Conservation (phyloP, 2,797 vertebrate species). For the Meda fulgida region DNA sequence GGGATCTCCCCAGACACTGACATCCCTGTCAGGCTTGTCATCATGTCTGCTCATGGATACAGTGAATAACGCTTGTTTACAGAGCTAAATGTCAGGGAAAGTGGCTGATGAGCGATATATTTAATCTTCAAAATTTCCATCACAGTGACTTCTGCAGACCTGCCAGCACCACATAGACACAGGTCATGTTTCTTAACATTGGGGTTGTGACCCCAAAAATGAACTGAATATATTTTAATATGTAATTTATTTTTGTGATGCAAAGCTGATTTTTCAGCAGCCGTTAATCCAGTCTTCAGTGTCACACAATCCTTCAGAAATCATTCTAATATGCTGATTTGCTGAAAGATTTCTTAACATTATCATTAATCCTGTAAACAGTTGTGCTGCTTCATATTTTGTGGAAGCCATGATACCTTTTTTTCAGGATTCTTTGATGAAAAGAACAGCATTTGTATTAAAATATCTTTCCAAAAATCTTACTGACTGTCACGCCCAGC, state of each 20-base stretch:
- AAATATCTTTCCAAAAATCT: neutral
- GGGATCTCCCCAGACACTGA: constrained; percentile 47
- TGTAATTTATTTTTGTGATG: neutral
- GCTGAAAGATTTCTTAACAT: neutral
- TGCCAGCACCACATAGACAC: neutral
- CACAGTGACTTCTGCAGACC: neutral
- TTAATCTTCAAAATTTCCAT: constrained; percentile 11
- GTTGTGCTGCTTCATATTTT: neutral
- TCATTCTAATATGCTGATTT: neutral
- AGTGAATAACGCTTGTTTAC: constrained; percentile 52
- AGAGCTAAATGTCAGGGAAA: constrained; percentile 51
- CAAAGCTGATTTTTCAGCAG: neutral
- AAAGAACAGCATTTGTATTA: neutral
- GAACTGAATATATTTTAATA: neutral
- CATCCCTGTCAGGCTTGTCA: constrained; percentile 44
- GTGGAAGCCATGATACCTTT: neutral
- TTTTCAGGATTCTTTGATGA: neutral
- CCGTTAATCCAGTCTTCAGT: neutral
- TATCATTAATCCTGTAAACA: neutral
- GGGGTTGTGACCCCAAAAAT: neutral
- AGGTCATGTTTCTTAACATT: constrained; percentile 1
- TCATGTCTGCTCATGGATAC: constrained; percentile 24
- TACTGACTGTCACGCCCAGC: too few species aligned
- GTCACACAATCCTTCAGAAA: neutral
- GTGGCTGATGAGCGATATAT: constrained; percentile 29